These are phyloP conservation scores for Antidorcas marsupialis DNA, from an alignment of 2,113 vertebrate species.

Conservation along the genomic window DNA sequence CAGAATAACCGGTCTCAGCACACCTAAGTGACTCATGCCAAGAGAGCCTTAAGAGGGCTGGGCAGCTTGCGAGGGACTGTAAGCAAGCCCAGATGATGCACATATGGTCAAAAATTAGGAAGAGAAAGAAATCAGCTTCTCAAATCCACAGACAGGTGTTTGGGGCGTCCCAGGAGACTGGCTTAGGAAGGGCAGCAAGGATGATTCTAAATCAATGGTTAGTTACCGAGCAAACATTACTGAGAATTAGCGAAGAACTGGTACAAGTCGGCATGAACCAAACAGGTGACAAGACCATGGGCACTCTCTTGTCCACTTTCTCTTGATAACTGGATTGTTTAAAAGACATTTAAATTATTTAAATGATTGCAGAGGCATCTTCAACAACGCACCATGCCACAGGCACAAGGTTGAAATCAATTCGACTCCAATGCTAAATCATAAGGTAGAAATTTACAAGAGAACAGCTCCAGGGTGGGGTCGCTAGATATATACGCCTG, in stretches of 20 bases:
- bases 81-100: constrained; percentile 25
- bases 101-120: constrained; percentile 57
- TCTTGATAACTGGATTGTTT: constrained; percentile 16
- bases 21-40: background rate
- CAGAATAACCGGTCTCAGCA: background rate
- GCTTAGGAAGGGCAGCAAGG: background rate
- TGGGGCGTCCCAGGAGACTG: constrained; percentile 14
- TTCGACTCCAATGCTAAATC: constrained; percentile 58
- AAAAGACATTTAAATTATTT: constrained; percentile 66
- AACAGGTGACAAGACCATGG: background rate
- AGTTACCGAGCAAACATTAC: background rate
- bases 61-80: background rate
- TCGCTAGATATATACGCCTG: background rate
- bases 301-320: background rate
- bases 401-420: constrained; percentile 71
- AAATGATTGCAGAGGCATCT: constrained; percentile 63
- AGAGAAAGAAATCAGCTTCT: constrained; percentile 47
- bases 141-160: constrained; percentile 42
- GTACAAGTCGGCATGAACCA: background rate
- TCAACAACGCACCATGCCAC: constrained; percentile 66
- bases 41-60: background rate
- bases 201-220: background rate
- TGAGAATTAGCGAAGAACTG: background rate
- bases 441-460: constrained; percentile 57
- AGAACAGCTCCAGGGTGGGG: constrained; percentile 45